Percentiles rank a stretch among this genome's conserved stretches.
Conservation (phyloP, 2,797 vertebrate genomes). For the Falco novaeseelandiae region DNA sequence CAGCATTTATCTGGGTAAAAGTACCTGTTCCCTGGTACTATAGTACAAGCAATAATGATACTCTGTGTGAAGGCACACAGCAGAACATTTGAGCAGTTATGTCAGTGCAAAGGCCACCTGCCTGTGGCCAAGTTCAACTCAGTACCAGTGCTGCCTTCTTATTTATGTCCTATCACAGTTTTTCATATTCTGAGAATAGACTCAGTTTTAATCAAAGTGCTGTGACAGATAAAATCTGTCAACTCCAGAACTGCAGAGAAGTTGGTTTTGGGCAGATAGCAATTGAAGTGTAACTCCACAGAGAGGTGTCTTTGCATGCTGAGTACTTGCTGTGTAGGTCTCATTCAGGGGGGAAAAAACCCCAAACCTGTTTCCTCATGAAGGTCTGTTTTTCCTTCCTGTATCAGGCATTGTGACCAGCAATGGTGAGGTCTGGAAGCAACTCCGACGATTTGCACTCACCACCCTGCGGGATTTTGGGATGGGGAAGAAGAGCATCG, state of each 20-base stretch:
- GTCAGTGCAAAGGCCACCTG: neutral
- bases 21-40: neutral
- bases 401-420: constrained; percentile 41
- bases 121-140: neutral
- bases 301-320: neutral
- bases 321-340: neutral
- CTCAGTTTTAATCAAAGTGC: neutral
- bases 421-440: constrained; percentile 52
- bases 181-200: neutral
- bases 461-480: constrained; percentile 58
- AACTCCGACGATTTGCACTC: constrained; percentile 50
- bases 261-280: neutral
- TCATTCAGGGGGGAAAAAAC: neutral
- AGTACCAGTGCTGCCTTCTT: neutral
- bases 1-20: neutral
- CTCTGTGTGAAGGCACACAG: neutral
- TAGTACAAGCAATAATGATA: neutral
- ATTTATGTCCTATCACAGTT: neutral
- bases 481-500: constrained; percentile 54
- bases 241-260: neutral
- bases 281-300: neutral
- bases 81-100: neutral
- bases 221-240: neutral
- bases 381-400: neutral
- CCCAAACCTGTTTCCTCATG: neutral